Base-by-base conservation (phyloP, 2,888 invertebrate species). In the Andrena bicolor region DNA sequence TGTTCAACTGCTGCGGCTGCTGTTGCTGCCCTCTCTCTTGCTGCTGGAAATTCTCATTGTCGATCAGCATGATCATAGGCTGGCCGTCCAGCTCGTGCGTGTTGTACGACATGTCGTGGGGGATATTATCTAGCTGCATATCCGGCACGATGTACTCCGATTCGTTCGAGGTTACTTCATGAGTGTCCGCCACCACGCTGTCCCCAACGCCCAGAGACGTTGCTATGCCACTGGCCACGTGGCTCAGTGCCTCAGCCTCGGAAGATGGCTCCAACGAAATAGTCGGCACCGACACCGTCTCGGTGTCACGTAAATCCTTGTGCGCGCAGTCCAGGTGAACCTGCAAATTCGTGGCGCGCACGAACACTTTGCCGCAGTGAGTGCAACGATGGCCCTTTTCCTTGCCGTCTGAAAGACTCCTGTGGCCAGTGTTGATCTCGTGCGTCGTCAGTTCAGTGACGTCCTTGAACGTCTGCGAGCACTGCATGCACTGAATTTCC, bases 331-430 rank as follows among this genome's bases (percentile, higher is more conserved):
- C 89, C 3, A 93, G 63, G 48, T 93, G 93, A 6, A 92, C 91
- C 93, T 97, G 97, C 64, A 88, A 56, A 6, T 88, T 88, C 7
- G 95, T 94, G 83, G 96, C 96, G 35, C 97, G 95, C 32, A 96
- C 95, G 92, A 97, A 97, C 77, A 95, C 94, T 92, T 96, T 97
- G 75, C 96, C 95, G 91, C 98, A 98, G 91, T 97, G 97, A 68
- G 96, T 96, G 93, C 98, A 96, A 82, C 95, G 95, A 86, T 94
- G 95, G 26, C 93, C 93, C 63, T 91, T 92, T 0, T 93, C 90
- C 56, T 90, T 92, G 0, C 84, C 82, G 20, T 91, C 91, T 0
- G 86, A 60, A 20, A 82, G 41, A 48, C 82, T 86, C 26, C 90
- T 91, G 51, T 93, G 93, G 0, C 92, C 92, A 0, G 90, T 89